Conservation (phyloP, 64 coral and sea anemone genomes). For the Exaiptasia diaphana region DNA sequence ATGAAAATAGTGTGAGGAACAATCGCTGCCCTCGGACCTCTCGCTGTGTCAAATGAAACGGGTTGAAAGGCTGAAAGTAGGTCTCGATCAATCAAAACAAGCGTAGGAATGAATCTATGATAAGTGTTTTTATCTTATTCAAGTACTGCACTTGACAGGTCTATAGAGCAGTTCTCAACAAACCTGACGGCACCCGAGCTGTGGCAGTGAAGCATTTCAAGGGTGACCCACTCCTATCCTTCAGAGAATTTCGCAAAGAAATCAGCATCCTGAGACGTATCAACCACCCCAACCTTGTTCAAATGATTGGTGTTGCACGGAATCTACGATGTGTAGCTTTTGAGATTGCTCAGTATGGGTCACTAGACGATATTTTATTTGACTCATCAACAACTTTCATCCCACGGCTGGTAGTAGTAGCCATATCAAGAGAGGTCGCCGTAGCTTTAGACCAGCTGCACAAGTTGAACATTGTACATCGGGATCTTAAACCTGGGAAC, state of each 20-base stretch:
- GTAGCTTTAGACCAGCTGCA: constrained; percentile 34
- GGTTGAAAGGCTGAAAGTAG: too few relatives aligned
- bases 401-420: constrained; percentile 23
- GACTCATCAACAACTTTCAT: background rate
- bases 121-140: too few relatives aligned
- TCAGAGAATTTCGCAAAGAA: constrained; percentile 50
- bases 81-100: too few relatives aligned
- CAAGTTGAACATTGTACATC: constrained; percentile 35
- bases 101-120: too few relatives aligned
- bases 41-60: too few relatives aligned
- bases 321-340: constrained; percentile 10
- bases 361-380: constrained; percentile 28
- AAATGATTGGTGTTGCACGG: constrained; percentile 40
- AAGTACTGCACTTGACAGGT: background rate
- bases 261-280: constrained; percentile 49
- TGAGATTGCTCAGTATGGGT: constrained; percentile 28
- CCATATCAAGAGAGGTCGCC: constrained; percentile 36
- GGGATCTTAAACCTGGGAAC: constrained; percentile 51
- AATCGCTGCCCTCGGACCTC: too few relatives aligned
- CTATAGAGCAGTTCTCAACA: background rate
- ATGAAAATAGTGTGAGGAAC: too few relatives aligned
- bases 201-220: constrained; percentile 44
- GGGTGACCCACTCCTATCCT: background rate
- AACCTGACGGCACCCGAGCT: background rate
- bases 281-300: constrained; percentile 34